phyloP scores from a whole-genome alignment of 1,140 invertebrate genomes.

The Drosophila bifasciata region DNA sequence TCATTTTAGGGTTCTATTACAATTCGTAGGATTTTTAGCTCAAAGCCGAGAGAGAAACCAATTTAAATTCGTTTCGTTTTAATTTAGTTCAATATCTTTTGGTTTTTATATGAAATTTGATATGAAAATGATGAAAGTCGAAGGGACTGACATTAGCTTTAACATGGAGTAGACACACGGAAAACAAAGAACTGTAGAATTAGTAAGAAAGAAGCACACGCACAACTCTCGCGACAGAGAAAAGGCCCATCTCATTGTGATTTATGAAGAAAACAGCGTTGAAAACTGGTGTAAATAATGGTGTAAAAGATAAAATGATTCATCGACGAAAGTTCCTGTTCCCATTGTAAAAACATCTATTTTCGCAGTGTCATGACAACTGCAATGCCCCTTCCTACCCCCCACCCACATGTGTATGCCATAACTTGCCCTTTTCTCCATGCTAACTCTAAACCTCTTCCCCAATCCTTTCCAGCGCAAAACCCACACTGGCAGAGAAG shows the following conservation, averaged over 20 bases:
- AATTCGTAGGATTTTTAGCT: conserved; percentile 37
- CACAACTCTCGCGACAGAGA: conserved; percentile 10
- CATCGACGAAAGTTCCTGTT: conserved; percentile 20
- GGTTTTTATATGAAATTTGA: conserved; percentile 44
- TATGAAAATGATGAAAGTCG: conserved; percentile 32
- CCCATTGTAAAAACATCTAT: neutral
- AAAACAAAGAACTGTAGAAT: conserved; percentile 31
- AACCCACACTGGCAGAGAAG: neutral
- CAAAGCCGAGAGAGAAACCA: conserved; percentile 13
- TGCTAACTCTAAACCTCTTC: neutral
- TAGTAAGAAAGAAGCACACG: conserved; percentile 9
- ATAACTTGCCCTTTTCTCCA: conserved; percentile 1
- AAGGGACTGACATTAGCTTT: conserved; percentile 58
- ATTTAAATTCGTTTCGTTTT: conserved; percentile 7
- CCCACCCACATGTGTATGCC: neutral
- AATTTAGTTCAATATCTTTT: neutral
- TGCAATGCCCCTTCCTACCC: too few species aligned
- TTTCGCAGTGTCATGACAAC: neutral
- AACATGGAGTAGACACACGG: conserved; percentile 37
- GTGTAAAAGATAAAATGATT: conserved; percentile 2
- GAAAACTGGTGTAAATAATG: conserved; percentile 35
- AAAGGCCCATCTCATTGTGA: conserved; percentile 33
- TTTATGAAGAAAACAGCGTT: conserved; percentile 6
- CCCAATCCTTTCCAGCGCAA: neutral
- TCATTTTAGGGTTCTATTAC: conserved; percentile 19